phyloP scores from a whole-genome alignment of 2,113 vertebrate species.

The Sebastes fasciatus region DNA sequence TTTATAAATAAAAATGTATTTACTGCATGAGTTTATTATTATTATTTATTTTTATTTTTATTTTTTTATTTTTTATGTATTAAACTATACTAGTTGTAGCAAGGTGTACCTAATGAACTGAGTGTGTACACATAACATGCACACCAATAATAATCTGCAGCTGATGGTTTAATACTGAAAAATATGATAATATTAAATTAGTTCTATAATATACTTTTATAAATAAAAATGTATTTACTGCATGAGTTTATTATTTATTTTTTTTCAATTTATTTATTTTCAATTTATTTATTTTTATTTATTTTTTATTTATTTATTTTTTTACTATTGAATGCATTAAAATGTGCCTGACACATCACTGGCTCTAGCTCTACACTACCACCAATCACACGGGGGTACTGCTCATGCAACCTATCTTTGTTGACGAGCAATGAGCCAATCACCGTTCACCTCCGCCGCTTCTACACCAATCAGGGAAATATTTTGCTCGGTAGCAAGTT shows the following conservation, averaged over 20 bases:
- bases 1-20: background rate
- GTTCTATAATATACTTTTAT: no score
- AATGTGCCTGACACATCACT: background rate
- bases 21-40: no score
- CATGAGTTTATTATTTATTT: no score
- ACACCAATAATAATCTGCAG: background rate
- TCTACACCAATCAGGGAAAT: constrained; percentile 51
- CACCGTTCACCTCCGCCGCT: rapidly evolving
- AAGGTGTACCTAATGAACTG: background rate
- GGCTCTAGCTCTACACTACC: no score
- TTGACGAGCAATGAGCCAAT: constrained; percentile 46
- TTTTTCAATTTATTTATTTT: background rate
- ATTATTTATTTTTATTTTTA: background rate
- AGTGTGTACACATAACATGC: background rate
- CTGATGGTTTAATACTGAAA: background rate
- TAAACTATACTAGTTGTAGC: background rate
- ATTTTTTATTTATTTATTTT: no score
- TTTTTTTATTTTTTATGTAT: background rate
- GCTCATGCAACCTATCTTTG: constrained; percentile 69
- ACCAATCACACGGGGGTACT: background rate
- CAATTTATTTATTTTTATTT: no score
- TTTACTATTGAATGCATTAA: background rate
- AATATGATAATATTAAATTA: background rate
- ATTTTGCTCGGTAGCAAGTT: constrained; percentile 31
- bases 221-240: background rate